Evolutionary conservation across 2,888 invertebrate genomes (phyloP), one percentile per base, ranked within the genome.

Genomic region (Leptodirus hochenwartii): DNA sequence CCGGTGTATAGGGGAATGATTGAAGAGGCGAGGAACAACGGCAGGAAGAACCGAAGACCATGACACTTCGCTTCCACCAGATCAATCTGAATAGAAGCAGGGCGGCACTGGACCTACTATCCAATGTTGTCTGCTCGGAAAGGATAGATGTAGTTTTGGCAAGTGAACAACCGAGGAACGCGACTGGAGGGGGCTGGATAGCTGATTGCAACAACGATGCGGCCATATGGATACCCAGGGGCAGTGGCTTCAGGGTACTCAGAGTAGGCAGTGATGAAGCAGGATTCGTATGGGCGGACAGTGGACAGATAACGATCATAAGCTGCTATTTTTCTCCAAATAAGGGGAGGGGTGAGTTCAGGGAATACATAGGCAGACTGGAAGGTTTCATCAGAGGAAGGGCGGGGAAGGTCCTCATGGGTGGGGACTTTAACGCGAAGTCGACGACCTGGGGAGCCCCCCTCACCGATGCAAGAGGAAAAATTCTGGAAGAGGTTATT

Each of bases 391-490:
- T 20, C n/a, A n/a, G n/a, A 8, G 20, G 20, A n/a, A n/a, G n/a
- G n/a, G n/a, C 6, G 20, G 20, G n/a, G 6, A 20, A n/a, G 20
- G 20, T 26, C 6, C 6, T 26, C 5, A 15, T 26, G 6, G 27
- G 15, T n/a, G 27, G 27, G 5, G 27, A 26, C 10, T 6, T 26
- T 13, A 26, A 12, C 14, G 27, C 27, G 12, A 26, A 26, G 15
- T 26, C 14, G 14, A 15, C n/a, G 13, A n/a, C 12, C 27, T 26
- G 27, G 27, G 12, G 27, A 13, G 12, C 27, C 5, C 27, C 27
- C 6, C 12, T 26, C 5, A 8, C 8, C 15, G 27, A 26, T 12
- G 15, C 13, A 5, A 26, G 27, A 13, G 27, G 27, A 6, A 10
- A 8, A 12, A 6, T 13, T n/a, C 27, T 26, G 5, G 27, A 6